A percentile compares a stretch with the other conserved stretches of the same genome.
Conservation (phyloP, 2,113 vertebrate species). For the Burhinus bistriatus region DNA sequence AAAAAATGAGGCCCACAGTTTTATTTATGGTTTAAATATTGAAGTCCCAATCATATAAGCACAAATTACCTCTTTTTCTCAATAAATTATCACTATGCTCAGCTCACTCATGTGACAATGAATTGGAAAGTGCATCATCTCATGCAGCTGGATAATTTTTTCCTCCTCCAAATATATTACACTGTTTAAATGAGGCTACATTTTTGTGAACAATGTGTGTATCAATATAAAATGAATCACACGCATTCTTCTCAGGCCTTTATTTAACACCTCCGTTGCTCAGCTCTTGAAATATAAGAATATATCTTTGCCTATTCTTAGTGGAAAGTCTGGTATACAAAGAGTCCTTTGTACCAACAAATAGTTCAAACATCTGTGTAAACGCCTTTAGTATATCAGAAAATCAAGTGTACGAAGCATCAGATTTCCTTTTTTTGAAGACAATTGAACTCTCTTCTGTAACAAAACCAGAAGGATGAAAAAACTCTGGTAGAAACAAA, state of each 20-base stretch:
- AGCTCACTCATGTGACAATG: background rate
- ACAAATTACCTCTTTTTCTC: background rate
- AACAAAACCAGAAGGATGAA: background rate
- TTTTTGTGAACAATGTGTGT: constrained; percentile 5
- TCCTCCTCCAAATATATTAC: background rate
- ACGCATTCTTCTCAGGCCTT: background rate
- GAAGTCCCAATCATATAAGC: background rate
- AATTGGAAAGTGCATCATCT: constrained; percentile 2
- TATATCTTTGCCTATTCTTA: background rate
- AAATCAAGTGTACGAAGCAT: background rate
- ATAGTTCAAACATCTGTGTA: background rate
- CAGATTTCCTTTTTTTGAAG: background rate
- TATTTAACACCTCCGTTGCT: constrained; percentile 11
- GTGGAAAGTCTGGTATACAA: background rate
- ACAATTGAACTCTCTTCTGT: background rate
- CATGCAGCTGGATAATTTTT: background rate
- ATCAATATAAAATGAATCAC: constrained; percentile 8
- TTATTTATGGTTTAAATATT: background rate
- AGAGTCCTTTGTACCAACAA: background rate
- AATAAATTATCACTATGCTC: background rate
- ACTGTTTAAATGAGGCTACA: background rate
- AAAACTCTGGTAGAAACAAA: background rate
- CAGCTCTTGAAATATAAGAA: background rate
- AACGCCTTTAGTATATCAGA: background rate
- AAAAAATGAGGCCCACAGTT: background rate